Evolutionary conservation across 2,113 vertebrate species (phyloP).

Genomic region (Bothrops jararaca): DNA sequence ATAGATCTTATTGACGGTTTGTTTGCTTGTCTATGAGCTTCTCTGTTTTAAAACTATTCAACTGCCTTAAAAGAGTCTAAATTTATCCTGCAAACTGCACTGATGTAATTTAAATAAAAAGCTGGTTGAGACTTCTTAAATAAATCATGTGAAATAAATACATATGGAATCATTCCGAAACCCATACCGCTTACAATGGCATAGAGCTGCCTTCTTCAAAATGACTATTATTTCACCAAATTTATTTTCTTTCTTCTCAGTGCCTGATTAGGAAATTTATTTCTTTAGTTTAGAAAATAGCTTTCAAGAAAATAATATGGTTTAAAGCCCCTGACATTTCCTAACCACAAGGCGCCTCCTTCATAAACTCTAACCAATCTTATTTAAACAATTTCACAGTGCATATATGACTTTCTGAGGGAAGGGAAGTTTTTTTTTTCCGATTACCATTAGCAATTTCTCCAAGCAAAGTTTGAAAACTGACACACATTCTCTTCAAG

Average conservation of each 20-base stretch:
- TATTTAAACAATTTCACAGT: conserved; percentile 10
- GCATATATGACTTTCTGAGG: not conserved
- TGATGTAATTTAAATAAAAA: not conserved
- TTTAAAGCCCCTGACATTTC: conserved; percentile 24
- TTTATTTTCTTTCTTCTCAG: not conserved
- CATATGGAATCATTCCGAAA: not conserved
- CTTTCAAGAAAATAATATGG: conserved; percentile 10
- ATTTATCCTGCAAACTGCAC: not conserved
- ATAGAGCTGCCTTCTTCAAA: not conserved
- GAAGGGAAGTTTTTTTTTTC: not conserved
- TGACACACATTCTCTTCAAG: not conserved
- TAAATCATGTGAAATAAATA: not conserved
- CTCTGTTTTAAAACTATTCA: not conserved
- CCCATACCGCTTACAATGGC: not conserved
- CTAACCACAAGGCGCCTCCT: not conserved
- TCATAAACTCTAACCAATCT: conserved; percentile 3
- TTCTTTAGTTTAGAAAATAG: not conserved
- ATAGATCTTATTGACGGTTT: not conserved
- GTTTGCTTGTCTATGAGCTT: not conserved
- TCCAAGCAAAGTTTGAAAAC: not conserved
- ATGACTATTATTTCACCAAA: not conserved
- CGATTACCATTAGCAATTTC: conserved; percentile 8
- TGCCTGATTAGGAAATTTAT: not conserved
- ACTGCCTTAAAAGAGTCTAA: not conserved
- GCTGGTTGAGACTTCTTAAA: not conserved